phyloP scores from a whole-genome alignment of 2,888 invertebrate species.

The Taenaris catops region DNA sequence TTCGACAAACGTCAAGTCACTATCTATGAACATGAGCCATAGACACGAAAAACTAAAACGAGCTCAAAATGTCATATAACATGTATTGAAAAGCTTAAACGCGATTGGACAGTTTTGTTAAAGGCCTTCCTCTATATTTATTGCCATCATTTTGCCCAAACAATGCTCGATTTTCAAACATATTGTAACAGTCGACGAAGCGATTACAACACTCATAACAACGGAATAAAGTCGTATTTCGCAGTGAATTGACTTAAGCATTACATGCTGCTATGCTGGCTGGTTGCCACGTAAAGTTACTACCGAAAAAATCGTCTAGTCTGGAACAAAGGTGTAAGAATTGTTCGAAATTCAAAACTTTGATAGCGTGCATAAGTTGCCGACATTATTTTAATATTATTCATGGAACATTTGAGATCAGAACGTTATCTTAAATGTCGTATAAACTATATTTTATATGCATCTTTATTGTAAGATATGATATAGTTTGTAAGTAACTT shows the following conservation, averaged over 20 bases:
- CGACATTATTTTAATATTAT: slow-evolving; percentile 35
- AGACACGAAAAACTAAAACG: slow-evolving; percentile 21
- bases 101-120: slow-evolving; percentile 51
- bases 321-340: slow-evolving; percentile 56
- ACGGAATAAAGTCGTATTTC: slow-evolving; percentile 32
- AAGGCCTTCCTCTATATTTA: slow-evolving; percentile 62
- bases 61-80: slow-evolving; percentile 26
- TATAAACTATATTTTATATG: slow-evolving; percentile 7
- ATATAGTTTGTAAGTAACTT: no score
- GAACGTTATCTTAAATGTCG: slow-evolving; percentile 8
- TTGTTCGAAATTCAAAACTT: slow-evolving; percentile 55
- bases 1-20: slow-evolving; percentile 8
- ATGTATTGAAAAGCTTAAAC: slow-evolving; percentile 36
- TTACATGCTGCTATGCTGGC: slow-evolving; percentile 47
- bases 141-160: slow-evolving; percentile 66
- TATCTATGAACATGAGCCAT: slow-evolving; percentile 15
- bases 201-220: slow-evolving; percentile 25
- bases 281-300: slow-evolving; percentile 52
- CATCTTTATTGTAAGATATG: slow-evolving; percentile 2
- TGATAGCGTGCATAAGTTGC: slow-evolving; percentile 36
- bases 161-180: slow-evolving; percentile 45
- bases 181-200: slow-evolving; percentile 24
- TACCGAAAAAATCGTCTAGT: slow-evolving; percentile 54
- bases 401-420: slow-evolving; percentile 21
- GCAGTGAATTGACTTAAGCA: slow-evolving; percentile 17